Evolutionary conservation across 2,797 vertebrate genomes (phyloP), one percentile per base, ranked within the genome.

Genomic region (Vireo griseus): DNA sequence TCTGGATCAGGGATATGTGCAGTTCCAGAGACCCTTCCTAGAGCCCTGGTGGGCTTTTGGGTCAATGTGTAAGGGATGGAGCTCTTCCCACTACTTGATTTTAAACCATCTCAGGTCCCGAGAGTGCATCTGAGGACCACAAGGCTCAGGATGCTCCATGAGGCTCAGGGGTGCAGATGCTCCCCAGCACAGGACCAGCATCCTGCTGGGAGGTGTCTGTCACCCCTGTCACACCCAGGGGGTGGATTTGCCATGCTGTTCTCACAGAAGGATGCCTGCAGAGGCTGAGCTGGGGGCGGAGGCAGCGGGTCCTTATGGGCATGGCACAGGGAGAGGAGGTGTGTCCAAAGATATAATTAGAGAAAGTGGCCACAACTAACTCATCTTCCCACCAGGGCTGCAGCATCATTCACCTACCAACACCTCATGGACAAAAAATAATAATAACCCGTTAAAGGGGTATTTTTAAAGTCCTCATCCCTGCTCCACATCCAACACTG

Each of bases 321-420:
- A 42, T 1, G 1, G 75, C 39, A 48, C 51, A 76, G 51, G 31
- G 20, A 75, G 39, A 89, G 78, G 96, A 96, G 95, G 95, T 85
- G 94, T 95, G 91, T 89, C 92, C 91, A 85, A 63, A 73, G 48
- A 54, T 6, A 10, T 1, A 19, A 89, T 78, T 50, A 89, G 84
- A 91, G 91, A 91, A 91, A 94, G 94, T 19, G 84, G 86, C 77
- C 89, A 68, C 12, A 91, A 68, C 37, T 11, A 62, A 71, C 61
- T 90, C 93, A 21, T 66, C 65, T 61, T 61, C 84, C 81, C 67
- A n/a, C 22, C 44, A 55, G 77, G 40, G 21, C 90, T 62, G 74
- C 93, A 73, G 90, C 93, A 86, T 72, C 14, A 35, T 29, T 37
- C 20, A 31, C 69, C 31, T 21, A 75, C 69, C 89, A 84, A 6